These are phyloP conservation scores for Cavia porcellus DNA, from an alignment of 2,113 vertebrate genomes.

Conservation along the genomic window DNA sequence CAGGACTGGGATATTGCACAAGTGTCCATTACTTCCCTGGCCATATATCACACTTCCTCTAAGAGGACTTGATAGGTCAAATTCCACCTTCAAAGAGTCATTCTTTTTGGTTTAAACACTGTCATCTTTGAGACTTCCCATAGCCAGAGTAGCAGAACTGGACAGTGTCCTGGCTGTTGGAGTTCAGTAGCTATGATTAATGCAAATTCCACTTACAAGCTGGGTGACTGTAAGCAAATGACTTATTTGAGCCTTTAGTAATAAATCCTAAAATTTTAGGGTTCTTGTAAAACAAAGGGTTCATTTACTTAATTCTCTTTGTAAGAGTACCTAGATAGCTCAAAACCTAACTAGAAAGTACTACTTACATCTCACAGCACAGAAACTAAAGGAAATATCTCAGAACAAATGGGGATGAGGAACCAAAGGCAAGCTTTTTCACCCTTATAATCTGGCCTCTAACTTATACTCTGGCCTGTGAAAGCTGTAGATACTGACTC, in stretches of 20 bases:
- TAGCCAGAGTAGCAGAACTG: neutral
- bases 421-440: neutral
- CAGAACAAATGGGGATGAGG: neutral
- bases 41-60: neutral
- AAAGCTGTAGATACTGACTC: neutral
- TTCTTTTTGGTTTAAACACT: neutral
- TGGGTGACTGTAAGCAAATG: neutral
- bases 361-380: neutral
- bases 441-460: neutral
- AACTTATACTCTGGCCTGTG: neutral
- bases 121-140: slow-evolving; percentile 28
- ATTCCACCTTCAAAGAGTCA: slow-evolving; percentile 28
- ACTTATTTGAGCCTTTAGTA: neutral
- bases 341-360: neutral
- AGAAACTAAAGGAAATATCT: neutral
- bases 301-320: neutral
- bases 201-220: neutral
- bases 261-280: neutral
- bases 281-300: neutral
- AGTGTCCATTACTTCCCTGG: neutral
- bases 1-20: neutral
- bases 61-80: neutral
- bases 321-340: neutral
- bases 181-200: neutral
- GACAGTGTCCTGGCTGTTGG: neutral